A percentile compares a stretch with the other conserved stretches of the same genome.
Conservation (phyloP, 2,888 invertebrate genomes). For the Conops quadrifasciatus region DNA sequence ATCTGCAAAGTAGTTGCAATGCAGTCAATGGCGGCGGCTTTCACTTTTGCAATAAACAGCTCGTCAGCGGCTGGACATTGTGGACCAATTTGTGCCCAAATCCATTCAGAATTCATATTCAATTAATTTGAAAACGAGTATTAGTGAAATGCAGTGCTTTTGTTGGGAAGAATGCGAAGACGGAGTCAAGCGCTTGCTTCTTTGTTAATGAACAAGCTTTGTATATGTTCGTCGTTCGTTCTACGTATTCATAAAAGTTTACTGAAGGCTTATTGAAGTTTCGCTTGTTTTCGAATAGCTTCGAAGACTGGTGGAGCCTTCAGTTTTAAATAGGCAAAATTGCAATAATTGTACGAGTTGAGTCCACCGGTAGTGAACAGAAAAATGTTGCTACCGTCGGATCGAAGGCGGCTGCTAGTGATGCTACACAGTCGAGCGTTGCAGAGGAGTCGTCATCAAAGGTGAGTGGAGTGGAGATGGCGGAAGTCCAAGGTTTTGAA, state of each 20-base stretch:
- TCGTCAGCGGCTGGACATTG: background rate
- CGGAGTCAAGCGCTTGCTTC: background rate
- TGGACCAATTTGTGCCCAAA: background rate
- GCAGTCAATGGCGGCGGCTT: slow-evolving; percentile 26
- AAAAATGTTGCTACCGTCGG: slow-evolving; percentile 51
- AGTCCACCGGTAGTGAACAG: slow-evolving; percentile 55
- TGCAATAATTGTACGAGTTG: slow-evolving; percentile 59
- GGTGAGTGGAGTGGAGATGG: slow-evolving; percentile 20
- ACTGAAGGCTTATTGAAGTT: slow-evolving; percentile 22
- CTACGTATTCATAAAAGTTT: background rate
- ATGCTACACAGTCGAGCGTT: slow-evolving; percentile 39
- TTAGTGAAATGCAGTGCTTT: background rate
- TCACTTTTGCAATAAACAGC: slow-evolving; percentile 31
- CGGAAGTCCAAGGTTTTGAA: too few relatives aligned
- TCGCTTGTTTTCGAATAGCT: slow-evolving; percentile 44
- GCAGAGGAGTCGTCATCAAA: slow-evolving; percentile 37
- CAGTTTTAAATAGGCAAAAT: slow-evolving; percentile 48
- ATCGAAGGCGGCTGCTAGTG: slow-evolving; percentile 38
- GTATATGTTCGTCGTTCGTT: background rate
- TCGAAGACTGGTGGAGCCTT: slow-evolving; percentile 46
- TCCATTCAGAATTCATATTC: background rate
- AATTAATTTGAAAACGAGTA: background rate
- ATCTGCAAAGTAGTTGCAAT: background rate
- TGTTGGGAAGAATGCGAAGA: background rate
- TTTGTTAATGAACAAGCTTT: background rate